Base-by-base conservation (phyloP, 2,888 invertebrate genomes). In the Apodemia hepburni region DNA sequence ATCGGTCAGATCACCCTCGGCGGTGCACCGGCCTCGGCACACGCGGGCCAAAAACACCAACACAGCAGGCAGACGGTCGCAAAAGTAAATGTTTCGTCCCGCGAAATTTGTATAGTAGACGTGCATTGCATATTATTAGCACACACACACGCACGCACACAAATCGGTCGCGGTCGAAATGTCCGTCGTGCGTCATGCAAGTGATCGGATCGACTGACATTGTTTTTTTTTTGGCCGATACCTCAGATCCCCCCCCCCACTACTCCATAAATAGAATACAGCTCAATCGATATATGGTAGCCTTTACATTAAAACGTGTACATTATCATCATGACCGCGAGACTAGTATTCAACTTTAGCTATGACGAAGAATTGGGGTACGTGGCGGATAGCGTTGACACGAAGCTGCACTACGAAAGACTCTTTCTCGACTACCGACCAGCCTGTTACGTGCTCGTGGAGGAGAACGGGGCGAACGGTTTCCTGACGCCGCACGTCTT, bases 311-410 rank as follows among this genome's bases (percentile, higher is more conserved):
- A 4, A 17, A 42, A 15, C 11, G 8, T 11, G 33, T 6, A 17
- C 9, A 18, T 27, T 12, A 59, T 59, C 38, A 59, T 59, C 33
- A 59, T 59, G 59, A 59, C 59, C 42, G 59, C 42, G 17, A 59
- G 59, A 59, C 38, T 59, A 59, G 59, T 59, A n/a, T 59, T 59
- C 17, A 59, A 59, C 59, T 59, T 59, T 59, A 15, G 59, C 18
- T 59, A 59, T 42, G 59, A 59, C 18, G 18, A 42, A 33, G 33
- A 33, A 38, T 35, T 38, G 35, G 59, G 59, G 18, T 59, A 59
- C 59, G 18, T 22, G 22, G 22, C 22, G 22, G 22, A 22, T 2
- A 22, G 22, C 22, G 22, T 22, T 22, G 22, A 22, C 22, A 22
- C 22, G 22, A 22, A 22, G 22, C 22, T 22, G 22, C 22, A 22